These are phyloP conservation scores for Magallana angulata DNA, from an alignment of 1,140 invertebrate species.

Conservation along the genomic window DNA sequence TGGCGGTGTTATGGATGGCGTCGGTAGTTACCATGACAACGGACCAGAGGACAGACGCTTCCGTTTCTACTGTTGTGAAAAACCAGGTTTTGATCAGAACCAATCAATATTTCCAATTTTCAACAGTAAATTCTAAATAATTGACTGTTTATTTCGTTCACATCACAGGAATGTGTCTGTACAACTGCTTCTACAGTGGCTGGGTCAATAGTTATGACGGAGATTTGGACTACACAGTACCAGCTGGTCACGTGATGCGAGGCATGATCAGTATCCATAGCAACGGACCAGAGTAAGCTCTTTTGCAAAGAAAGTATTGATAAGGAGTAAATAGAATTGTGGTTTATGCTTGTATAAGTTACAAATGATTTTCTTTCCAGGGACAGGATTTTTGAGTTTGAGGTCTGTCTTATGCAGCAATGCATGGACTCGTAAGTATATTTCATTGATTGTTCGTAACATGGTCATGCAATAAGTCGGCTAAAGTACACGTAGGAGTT, in stretches of 20 bases:
- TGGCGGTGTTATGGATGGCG: constrained; percentile 41
- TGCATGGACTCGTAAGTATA: too few species aligned
- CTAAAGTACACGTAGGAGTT: too few species aligned
- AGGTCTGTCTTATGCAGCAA: too few species aligned
- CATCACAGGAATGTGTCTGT: constrained; percentile 31
- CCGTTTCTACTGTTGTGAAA: constrained; percentile 53
- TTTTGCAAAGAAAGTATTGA: background rate
- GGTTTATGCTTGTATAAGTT: too few species aligned
- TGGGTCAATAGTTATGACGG: constrained; percentile 48
- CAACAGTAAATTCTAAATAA: too few species aligned
- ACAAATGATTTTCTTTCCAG: too few species aligned
- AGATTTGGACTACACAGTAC: constrained; percentile 43
- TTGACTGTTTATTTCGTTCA: too few species aligned
- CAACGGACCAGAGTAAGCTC: constrained; percentile 36
- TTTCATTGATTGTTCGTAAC: too few species aligned
- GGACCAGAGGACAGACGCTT: constrained; percentile 47
- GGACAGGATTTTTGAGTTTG: too few species aligned
- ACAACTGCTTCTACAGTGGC: constrained; percentile 28
- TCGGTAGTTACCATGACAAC: constrained; percentile 54
- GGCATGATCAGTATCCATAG: constrained; percentile 41
- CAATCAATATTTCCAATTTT: too few species aligned
- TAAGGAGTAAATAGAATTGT: too few species aligned
- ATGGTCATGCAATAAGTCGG: too few species aligned
- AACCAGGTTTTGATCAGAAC: background rate
- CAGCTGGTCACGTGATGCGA: constrained; percentile 35